Conservation (phyloP, 1,140 invertebrate genomes). For the Teleopsis dalmanni region DNA sequence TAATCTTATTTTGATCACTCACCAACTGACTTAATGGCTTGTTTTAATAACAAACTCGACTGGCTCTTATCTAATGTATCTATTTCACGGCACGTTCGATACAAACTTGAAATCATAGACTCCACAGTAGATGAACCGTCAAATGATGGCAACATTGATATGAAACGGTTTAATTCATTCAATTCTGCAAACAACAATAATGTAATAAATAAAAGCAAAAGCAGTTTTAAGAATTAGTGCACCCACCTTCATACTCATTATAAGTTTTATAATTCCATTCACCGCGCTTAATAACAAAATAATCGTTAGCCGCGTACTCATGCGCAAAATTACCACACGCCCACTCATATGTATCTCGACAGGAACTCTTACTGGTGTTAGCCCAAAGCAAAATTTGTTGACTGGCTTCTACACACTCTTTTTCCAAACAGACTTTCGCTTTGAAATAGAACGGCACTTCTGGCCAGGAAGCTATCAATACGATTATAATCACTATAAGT, state of each 20-base stretch:
- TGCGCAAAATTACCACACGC: constrained; percentile 38
- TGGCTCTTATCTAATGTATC: constrained; percentile 38
- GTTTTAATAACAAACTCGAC: constrained; percentile 31
- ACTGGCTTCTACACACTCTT: constrained; percentile 38
- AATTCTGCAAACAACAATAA: constrained; percentile 21
- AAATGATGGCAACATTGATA: constrained; percentile 35
- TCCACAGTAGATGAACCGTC: constrained; percentile 32
- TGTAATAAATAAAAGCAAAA: neutral
- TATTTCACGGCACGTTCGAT: constrained; percentile 37
- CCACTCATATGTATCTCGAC: constrained; percentile 41
- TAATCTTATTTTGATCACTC: constrained; percentile 13
- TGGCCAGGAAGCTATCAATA: constrained; percentile 40
- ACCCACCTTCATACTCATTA: constrained; percentile 41
- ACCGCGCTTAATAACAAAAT: constrained; percentile 39
- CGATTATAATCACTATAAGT: constrained; percentile 33
- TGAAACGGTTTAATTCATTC: constrained; percentile 41
- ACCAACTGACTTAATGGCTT: constrained; percentile 37
- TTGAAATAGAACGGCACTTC: constrained; percentile 39
- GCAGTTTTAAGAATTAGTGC: neutral
- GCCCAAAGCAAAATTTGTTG: constrained; percentile 38
- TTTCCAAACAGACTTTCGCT: constrained; percentile 36
- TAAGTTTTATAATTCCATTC: constrained; percentile 43
- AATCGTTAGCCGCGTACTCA: constrained; percentile 32
- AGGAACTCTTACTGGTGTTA: constrained; percentile 34
- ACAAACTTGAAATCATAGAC: constrained; percentile 33